These are phyloP conservation scores for Rotaria macrura DNA, from an alignment of 2,888 invertebrate genomes.

Conservation along the genomic window DNA sequence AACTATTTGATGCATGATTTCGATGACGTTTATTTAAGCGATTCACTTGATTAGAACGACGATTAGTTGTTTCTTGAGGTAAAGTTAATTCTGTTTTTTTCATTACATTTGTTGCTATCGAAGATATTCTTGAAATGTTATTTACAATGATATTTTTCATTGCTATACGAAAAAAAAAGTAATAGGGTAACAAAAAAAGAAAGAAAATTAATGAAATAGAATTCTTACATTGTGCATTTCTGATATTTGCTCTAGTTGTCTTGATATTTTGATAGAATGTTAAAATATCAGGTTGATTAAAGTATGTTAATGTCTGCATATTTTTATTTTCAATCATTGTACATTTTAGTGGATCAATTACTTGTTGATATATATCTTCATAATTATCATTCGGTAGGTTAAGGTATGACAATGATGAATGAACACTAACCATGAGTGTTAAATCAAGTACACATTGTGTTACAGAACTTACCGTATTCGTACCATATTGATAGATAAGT, in stretches of 20 bases:
- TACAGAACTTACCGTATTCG: neutral
- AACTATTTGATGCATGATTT: neutral
- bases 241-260: neutral
- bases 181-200: no score
- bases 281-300: neutral
- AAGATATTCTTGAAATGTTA: neutral
- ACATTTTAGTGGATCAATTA: neutral
- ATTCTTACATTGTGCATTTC: neutral
- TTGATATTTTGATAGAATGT: neutral
- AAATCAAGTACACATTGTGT: neutral
- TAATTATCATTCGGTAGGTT: neutral
- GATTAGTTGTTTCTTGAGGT: neutral
- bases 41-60: neutral
- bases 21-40: neutral
- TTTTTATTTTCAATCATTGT: neutral
- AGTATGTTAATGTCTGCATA: neutral
- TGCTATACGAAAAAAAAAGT: neutral
- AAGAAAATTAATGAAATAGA: no score
- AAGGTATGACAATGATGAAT: neutral
- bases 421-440: neutral
- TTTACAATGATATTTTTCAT: neutral
- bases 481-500: neutral
- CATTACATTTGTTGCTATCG: neutral
- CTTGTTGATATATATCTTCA: neutral
- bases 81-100: neutral